These are phyloP conservation scores for Petrocephalus microphthalmus DNA, from an alignment of 2,113 vertebrate species.

Conservation along the genomic window DNA sequence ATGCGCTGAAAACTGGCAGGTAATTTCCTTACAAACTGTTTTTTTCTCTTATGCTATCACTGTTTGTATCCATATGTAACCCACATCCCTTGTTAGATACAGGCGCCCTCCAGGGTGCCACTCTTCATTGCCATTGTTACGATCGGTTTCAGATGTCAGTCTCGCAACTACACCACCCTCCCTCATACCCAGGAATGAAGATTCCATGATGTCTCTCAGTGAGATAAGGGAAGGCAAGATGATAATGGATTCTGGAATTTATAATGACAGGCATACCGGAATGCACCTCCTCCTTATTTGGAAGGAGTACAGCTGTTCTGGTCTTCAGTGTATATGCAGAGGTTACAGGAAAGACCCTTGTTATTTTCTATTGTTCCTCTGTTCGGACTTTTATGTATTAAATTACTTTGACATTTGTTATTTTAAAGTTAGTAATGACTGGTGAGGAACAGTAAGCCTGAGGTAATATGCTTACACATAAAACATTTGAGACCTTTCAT, in stretches of 20 bases:
- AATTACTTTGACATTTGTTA: not conserved
- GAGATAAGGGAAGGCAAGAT: not conserved
- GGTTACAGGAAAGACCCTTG: not conserved
- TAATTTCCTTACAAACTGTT: not conserved
- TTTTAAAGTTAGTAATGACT: not conserved
- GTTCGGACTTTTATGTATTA: not conserved
- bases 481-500: not conserved
- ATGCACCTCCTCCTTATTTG: not conserved
- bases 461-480: not conserved
- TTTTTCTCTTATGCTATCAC: not conserved
- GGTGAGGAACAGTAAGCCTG: not conserved
- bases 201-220: not conserved
- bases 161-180: not conserved
- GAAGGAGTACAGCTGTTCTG: not conserved
- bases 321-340: not conserved
- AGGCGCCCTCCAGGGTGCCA: not conserved
- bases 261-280: not conserved
- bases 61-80: not conserved
- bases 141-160: not conserved
- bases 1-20: not conserved
- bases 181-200: not conserved
- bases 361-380: not conserved
- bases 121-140: not conserved
- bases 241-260: not conserved
- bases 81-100: not conserved